Percentiles rank a stretch among this genome's conserved stretches.
Evolutionary conservation across 2,113 vertebrate genomes (phyloP).

Genomic region (Cisticola juncidis): DNA sequence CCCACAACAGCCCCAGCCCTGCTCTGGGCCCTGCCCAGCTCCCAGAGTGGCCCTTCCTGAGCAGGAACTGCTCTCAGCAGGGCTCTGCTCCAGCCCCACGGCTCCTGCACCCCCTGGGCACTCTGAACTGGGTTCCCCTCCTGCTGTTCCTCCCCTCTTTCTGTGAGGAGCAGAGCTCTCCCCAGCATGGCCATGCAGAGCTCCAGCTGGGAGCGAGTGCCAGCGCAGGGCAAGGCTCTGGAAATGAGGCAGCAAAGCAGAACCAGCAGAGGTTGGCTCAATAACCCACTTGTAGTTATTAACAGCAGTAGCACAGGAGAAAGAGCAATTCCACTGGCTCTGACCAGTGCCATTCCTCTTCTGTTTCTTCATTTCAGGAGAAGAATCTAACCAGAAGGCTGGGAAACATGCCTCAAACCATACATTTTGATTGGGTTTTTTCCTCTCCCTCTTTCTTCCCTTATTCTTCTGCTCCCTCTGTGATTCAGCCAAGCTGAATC

Average conservation of each 20-base stretch:
- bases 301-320: slow-evolving; percentile 62
- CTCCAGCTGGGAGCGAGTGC: slow-evolving; percentile 62
- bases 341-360: slow-evolving; percentile 68
- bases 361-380: slow-evolving; percentile 47
- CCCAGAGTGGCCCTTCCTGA: background rate
- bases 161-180: background rate
- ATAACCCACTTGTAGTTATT: slow-evolving; percentile 70
- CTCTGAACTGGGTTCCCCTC: background rate
- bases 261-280: slow-evolving; percentile 71
- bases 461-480: slow-evolving; percentile 44
- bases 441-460: slow-evolving; percentile 22
- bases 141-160: background rate
- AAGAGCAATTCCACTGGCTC: slow-evolving; percentile 69
- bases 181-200: slow-evolving; percentile 25
- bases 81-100: background rate
- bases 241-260: slow-evolving; percentile 72
- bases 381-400: slow-evolving; percentile 66
- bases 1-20: background rate
- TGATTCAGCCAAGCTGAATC: slow-evolving; percentile 64
- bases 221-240: slow-evolving; percentile 55
- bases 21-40: background rate
- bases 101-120: background rate
- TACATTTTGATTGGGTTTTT: slow-evolving; percentile 58
- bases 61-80: background rate
- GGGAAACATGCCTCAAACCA: slow-evolving; percentile 65